Evolutionary conservation across 2,888 invertebrate genomes (phyloP), one percentile per base, ranked within the genome.

Genomic region (Oscheius onirici): DNA sequence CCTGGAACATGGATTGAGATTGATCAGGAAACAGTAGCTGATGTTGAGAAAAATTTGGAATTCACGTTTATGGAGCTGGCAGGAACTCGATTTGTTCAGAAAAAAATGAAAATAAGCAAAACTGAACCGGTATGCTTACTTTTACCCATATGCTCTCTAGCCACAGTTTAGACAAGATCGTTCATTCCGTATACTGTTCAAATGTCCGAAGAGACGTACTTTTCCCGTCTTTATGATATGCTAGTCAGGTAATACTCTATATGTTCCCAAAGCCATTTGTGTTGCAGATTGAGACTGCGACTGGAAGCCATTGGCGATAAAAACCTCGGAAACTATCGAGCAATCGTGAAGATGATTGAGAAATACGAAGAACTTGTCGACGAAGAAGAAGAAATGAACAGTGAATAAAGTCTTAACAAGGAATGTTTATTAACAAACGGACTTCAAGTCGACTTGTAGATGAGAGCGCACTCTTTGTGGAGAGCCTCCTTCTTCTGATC

Each of bases 181-280:
- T 60, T 46, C 20, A 24, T 49, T 13, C 34, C 26, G 2, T 49
- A 15, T 13, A 10, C 20, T 6, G 17, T 26, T 2, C 26, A 46
- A n/a, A 28, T 49, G 15, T 15, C 10, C 28, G 28, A 49, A 17
- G 46, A 63, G 44, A 6, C 60, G 1, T 26, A 43, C 22, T 24
- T 60, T 24, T 20, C 20, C n/a, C 46, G n/a, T 15, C 49, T 63
- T 8, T 63, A 63, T 28, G 49, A 63, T 24, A 63, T 63, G 63
- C 26, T 63, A 10, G 63, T 63, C 17, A 11, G 34, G 34, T 34
- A 34, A 34, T 34, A n/a, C n/a, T n/a, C n/a, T n/a, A n/a, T n/a
- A n/a, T n/a, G n/a, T n/a, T n/a, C n/a, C n/a, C n/a, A n/a, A n/a
- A n/a, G n/a, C n/a, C n/a, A 34, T 34, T 34, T 8, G 8, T 34